Conservation (phyloP, 2,888 invertebrate genomes). For the Opisthograptis luteolata region DNA sequence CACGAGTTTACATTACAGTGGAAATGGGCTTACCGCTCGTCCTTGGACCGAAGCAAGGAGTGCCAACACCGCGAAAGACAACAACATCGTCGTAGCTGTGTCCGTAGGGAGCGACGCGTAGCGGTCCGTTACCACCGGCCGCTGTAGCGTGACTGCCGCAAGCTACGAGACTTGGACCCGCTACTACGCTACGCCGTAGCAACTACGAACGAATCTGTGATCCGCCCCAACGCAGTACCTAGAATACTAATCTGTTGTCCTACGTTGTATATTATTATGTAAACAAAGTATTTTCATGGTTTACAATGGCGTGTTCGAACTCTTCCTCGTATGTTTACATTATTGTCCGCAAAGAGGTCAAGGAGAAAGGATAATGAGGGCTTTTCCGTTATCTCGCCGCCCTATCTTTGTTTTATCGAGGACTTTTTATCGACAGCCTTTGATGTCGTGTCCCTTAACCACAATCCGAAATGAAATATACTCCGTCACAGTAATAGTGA, state of each 20-base stretch:
- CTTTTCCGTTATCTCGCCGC: constrained; percentile 20
- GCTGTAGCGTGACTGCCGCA: constrained; percentile 79
- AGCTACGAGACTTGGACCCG: constrained; percentile 40
- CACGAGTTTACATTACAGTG: constrained; percentile 23
- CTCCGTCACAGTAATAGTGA: too few relatives aligned
- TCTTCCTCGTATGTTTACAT: constrained; percentile 29
- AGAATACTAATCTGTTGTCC: constrained; percentile 30
- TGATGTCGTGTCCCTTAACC: constrained; percentile 11
- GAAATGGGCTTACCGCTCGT: constrained; percentile 75
- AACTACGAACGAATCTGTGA: constrained; percentile 25
- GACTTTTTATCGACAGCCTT: constrained; percentile 14
- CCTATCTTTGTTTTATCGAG: constrained; percentile 27
- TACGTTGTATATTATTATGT: constrained; percentile 66
- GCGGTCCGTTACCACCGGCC: constrained; percentile 59
- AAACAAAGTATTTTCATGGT: constrained; percentile 67
- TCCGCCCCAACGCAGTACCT: neutral
- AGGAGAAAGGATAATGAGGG: constrained; percentile 35
- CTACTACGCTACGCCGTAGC: constrained; percentile 18
- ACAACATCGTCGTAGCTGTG: constrained; percentile 68
- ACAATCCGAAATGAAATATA: constrained; percentile 8
- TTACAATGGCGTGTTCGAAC: constrained; percentile 62
- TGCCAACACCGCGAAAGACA: constrained; percentile 68
- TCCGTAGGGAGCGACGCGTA: constrained; percentile 58
- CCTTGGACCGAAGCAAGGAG: constrained; percentile 75
- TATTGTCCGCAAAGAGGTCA: constrained; percentile 22